These are phyloP conservation scores for Drosophila nr. medialis DNA, from an alignment of 2,888 invertebrate species.

Conservation along the genomic window DNA sequence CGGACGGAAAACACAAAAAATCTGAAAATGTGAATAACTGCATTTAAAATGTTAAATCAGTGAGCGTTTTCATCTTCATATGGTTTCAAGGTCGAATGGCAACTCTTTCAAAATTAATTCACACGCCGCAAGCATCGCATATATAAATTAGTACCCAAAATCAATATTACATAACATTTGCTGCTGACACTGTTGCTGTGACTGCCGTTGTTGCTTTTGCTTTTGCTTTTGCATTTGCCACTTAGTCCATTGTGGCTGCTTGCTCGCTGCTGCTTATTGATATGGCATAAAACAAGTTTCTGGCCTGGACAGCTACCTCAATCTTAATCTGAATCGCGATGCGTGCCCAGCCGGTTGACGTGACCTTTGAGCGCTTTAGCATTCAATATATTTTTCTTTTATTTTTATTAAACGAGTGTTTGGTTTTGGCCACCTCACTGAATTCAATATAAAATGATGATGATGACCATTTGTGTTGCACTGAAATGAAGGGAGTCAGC, in stretches of 20 bases:
- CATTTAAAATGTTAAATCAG: not conserved
- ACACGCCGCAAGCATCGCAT: slow-evolving; percentile 51
- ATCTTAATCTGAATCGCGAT: slow-evolving; percentile 39
- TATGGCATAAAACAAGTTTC: slow-evolving; percentile 63
- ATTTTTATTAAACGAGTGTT: slow-evolving; percentile 16
- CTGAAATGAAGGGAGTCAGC: slow-evolving; percentile 13
- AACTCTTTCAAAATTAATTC: slow-evolving; percentile 61
- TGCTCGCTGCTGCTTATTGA: slow-evolving; percentile 45
- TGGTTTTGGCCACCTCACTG: slow-evolving; percentile 37
- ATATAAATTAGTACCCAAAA: slow-evolving; percentile 57
- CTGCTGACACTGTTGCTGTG: slow-evolving; percentile 25
- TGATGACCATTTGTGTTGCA: slow-evolving; percentile 33
- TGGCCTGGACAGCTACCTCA: slow-evolving; percentile 18
- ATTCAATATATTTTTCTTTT: slow-evolving; percentile 35
- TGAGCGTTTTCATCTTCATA: slow-evolving; percentile 15
- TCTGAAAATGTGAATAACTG: not conserved
- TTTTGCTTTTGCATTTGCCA: slow-evolving; percentile 20
- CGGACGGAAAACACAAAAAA: slow-evolving; percentile 15
- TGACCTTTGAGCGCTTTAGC: slow-evolving; percentile 74
- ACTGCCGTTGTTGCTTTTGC: slow-evolving; percentile 19
- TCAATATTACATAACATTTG: slow-evolving; percentile 71
- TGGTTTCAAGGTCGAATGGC: slow-evolving; percentile 65
- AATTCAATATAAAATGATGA: slow-evolving; percentile 36
- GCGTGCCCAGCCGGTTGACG: slow-evolving; percentile 71
- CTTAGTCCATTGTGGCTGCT: slow-evolving; percentile 13